Evolutionary conservation across 2,113 vertebrate species (phyloP).

Genomic region (Vireo altiloquus): DNA sequence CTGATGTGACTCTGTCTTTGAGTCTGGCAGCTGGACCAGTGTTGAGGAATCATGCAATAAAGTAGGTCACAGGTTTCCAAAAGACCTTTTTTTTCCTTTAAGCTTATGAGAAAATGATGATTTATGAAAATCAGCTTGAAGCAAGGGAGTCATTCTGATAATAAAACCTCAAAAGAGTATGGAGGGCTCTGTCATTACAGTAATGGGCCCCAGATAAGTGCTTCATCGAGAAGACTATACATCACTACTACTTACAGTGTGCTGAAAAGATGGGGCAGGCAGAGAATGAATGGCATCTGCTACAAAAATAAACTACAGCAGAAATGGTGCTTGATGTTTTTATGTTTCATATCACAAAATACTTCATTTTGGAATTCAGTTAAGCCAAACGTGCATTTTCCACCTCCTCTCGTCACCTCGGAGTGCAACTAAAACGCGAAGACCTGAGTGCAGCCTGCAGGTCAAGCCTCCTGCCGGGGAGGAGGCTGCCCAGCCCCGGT

Average conservation of each 20-base stretch:
- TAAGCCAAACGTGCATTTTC: not conserved
- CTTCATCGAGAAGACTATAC: not conserved
- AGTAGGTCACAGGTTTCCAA: constrained; percentile 9
- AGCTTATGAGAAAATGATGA: constrained; percentile 14
- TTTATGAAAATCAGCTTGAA: constrained; percentile 52
- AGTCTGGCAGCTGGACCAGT: not conserved
- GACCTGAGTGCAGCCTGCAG: not conserved
- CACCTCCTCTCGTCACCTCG: not conserved
- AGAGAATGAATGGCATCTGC: constrained; percentile 29
- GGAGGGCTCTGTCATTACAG: constrained; percentile 26
- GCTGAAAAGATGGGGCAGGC: constrained; percentile 18
- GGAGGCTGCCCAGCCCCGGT: accelerated
- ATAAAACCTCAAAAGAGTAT: constrained; percentile 15
- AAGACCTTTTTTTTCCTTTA: not conserved
- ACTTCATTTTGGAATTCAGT: not conserved
- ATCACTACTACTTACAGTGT: not conserved
- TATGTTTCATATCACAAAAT: not conserved
- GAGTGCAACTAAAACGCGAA: not conserved
- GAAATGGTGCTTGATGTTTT: not conserved
- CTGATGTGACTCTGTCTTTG: not conserved
- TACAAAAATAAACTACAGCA: constrained; percentile 29
- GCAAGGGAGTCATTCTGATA: constrained; percentile 23
- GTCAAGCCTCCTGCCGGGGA: accelerated
- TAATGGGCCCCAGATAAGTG: constrained; percentile 41
- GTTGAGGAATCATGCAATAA: not conserved